Base-by-base conservation (phyloP, 2,113 vertebrate genomes). In the Silurus asotus region DNA sequence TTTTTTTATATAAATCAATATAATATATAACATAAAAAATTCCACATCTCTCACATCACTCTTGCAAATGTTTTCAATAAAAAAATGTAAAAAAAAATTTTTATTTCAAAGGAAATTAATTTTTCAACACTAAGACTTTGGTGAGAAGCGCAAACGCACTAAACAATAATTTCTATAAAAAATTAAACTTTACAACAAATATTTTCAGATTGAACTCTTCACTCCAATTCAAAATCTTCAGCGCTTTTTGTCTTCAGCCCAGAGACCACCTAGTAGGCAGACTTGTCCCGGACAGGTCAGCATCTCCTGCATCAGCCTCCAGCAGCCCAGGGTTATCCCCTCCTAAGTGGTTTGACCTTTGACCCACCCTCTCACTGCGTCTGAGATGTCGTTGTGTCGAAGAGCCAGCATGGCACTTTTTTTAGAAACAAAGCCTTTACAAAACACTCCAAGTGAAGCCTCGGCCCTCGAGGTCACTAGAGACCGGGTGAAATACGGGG, bases 281-380 rank as follows among this genome's bases (percentile, higher is more conserved):
- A 89, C 55, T 78, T 89, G 91, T 89, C 90, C 82, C 82, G 90
- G 89, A 76, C 83, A 76, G 89, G 88, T 87, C 89, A 91, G 90
- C 92, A 89, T 92, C 89, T 90, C 92, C 86, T 92, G 90, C 78
- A 86, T 82, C 90, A 86, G 62, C 72, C 81, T 81, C 84, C 58
- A 61, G 56, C 9, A 61, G 83, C 88, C 87, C 81, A 81, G 88
- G 86, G 85, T 90, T 80, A 88, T 87, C 90, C 85, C 82, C 70
- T 89, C 83, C 88, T 92, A 89, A 93, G 89, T 88, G 90, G 87
- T 93, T 93, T 93, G 91, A 94, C 79, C 93, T 92, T 84, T 93
- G 91, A 93, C 93, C 93, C 91, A 9, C 23, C 0, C 80, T 80
- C 0, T 19, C 79, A 81, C 87, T 92, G 86, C 85, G 88, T 88